Conservation (phyloP, 2,888 invertebrate species). For the Busseola fusca region DNA sequence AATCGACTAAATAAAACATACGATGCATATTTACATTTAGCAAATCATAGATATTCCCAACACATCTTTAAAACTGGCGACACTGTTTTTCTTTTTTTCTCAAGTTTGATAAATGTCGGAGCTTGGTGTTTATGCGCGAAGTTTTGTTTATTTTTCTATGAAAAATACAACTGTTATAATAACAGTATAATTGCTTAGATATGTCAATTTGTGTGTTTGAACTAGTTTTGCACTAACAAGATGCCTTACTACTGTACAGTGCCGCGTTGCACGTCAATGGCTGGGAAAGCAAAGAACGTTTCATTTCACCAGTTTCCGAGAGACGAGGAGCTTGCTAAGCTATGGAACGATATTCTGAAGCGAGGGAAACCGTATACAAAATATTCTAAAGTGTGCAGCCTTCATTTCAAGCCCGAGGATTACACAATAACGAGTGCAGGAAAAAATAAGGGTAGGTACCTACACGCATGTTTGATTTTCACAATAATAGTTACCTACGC, state of each 20-base stretch:
- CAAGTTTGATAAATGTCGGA: constrained; percentile 78
- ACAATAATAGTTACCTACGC: constrained; percentile 9
- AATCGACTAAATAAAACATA: background rate
- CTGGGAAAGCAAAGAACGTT: constrained; percentile 86
- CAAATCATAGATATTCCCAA: constrained; percentile 59
- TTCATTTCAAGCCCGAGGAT: constrained; percentile 84
- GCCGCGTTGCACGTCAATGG: constrained; percentile 87
- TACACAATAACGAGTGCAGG: constrained; percentile 84
- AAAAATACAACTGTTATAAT: constrained; percentile 60
- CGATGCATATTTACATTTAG: background rate
- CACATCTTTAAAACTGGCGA: constrained; percentile 51
- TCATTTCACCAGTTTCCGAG: constrained; percentile 86
- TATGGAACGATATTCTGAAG: constrained; percentile 85
- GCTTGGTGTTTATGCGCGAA: constrained; percentile 83
- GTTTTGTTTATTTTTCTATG: constrained; percentile 83
- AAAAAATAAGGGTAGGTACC: constrained; percentile 82
- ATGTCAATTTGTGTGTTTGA: constrained; percentile 71
- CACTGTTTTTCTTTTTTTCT: constrained; percentile 61
- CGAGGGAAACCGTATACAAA: constrained; percentile 87
- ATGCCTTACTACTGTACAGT: constrained; percentile 88
- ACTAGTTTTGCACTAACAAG: constrained; percentile 70
- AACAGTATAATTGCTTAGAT: constrained; percentile 64
- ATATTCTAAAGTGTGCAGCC: constrained; percentile 87
- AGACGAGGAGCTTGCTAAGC: constrained; percentile 81
- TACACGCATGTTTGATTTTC: constrained; percentile 55